Percentiles rank a stretch among this genome's conserved stretches.
These are phyloP conservation scores for Meganola albula DNA, from an alignment of 2,888 invertebrate genomes.

Conservation along the genomic window DNA sequence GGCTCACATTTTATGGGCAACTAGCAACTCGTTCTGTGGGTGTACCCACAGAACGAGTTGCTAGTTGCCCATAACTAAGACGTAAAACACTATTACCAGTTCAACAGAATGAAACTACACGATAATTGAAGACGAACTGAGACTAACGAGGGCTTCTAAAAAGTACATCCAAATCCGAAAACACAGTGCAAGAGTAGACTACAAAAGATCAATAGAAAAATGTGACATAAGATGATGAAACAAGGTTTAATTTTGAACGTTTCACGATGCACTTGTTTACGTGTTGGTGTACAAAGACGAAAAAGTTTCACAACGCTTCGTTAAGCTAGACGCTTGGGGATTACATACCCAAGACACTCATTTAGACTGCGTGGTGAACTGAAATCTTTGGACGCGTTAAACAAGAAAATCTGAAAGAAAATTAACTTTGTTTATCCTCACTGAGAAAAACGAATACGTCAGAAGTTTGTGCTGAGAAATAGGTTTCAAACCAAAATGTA, in stretches of 20 bases:
- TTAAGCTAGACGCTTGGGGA: conserved; percentile 59
- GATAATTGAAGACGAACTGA: conserved; percentile 34
- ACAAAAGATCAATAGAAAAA: conserved; percentile 17
- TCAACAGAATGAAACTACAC: conserved; percentile 25
- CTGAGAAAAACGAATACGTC: conserved; percentile 3
- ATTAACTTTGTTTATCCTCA: conserved; percentile 15
- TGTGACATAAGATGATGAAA: conserved; percentile 19
- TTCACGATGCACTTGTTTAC: conserved; percentile 43
- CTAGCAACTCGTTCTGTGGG: too few relatives aligned
- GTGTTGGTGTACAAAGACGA: conserved; percentile 47
- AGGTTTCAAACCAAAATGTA: not conserved
- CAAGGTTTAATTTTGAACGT: conserved; percentile 33
- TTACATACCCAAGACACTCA: conserved; percentile 50
- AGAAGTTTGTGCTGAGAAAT: not conserved
- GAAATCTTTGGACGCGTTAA: conserved; percentile 25
- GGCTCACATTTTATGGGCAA: too few relatives aligned
- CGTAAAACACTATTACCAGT: too few relatives aligned
- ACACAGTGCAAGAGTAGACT: conserved; percentile 35
- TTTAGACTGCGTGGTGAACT: conserved; percentile 41
- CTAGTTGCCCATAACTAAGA: too few relatives aligned
- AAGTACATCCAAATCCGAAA: conserved; percentile 43
- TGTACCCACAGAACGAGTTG: too few relatives aligned
- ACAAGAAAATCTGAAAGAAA: conserved; percentile 15
- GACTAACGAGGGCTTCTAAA: conserved; percentile 48
- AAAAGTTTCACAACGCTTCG: conserved; percentile 62